Percentiles rank a stretch among this genome's conserved stretches.
These are phyloP conservation scores for Machimus rusticus DNA, from an alignment of 2,888 invertebrate genomes.

Conservation along the genomic window DNA sequence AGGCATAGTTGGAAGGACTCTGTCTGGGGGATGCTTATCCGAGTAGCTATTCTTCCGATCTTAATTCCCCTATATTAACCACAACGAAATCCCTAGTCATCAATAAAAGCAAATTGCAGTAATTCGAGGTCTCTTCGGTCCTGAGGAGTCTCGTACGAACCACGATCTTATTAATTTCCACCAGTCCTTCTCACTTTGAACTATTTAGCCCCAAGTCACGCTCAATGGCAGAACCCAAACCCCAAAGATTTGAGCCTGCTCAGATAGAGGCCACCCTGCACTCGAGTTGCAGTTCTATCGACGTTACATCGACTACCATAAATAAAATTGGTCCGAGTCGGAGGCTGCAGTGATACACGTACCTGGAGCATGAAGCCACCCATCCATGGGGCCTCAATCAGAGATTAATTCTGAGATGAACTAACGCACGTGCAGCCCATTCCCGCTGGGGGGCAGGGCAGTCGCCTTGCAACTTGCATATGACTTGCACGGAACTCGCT, in stretches of 20 bases:
- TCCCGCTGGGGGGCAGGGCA: background rate
- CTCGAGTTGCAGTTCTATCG: background rate
- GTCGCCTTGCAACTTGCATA: background rate
- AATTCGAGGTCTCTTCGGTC: background rate
- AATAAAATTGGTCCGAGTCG: background rate
- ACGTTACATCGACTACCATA: background rate
- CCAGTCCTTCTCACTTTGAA: background rate
- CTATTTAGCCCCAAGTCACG: background rate
- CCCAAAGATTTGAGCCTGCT: background rate
- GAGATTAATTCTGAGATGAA: background rate
- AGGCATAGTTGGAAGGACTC: background rate
- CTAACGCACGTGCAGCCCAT: background rate
- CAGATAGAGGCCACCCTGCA: background rate
- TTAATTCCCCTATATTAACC: background rate
- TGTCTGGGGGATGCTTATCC: background rate
- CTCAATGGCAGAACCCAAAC: background rate
- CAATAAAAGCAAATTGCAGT: background rate
- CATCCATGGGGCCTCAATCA: background rate
- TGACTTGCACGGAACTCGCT: background rate
- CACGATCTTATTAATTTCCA: background rate
- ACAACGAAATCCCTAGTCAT: background rate
- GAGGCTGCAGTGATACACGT: background rate
- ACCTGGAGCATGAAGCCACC: background rate
- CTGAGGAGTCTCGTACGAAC: background rate
- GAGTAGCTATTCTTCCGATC: background rate